phyloP scores from a whole-genome alignment of 2,888 invertebrate species.

The Pherbina coryleti region DNA sequence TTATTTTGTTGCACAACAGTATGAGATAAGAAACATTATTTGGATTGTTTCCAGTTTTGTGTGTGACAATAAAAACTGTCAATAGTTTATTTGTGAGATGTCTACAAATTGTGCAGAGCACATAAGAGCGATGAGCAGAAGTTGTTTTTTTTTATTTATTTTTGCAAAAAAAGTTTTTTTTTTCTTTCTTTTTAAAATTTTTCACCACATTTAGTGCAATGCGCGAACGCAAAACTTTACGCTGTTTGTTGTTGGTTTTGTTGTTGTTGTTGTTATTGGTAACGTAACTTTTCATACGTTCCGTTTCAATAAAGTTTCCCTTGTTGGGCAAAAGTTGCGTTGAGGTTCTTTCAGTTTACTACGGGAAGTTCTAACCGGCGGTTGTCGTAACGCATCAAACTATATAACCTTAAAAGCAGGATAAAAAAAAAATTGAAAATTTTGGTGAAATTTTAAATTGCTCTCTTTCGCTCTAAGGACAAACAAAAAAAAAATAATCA shows the following conservation, averaged over 20 bases:
- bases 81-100: too few species aligned
- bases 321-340: constrained; percentile 11
- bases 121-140: background rate
- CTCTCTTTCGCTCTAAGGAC: constrained; percentile 1
- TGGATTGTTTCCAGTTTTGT: too few species aligned
- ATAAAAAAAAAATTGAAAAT: background rate
- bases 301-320: constrained; percentile 24
- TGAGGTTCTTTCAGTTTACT: constrained; percentile 62
- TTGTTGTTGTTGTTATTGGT: constrained; percentile 13
- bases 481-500: too few species aligned
- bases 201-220: constrained; percentile 14
- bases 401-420: background rate
- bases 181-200: background rate
- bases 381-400: constrained; percentile 55
- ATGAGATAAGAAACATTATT: too few species aligned
- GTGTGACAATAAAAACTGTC: too few species aligned
- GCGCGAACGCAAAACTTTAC: constrained; percentile 30
- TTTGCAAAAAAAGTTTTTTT: background rate
- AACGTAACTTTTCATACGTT: constrained; percentile 21
- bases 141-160: background rate
- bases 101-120: background rate
- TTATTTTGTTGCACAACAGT: background rate
- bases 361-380: constrained; percentile 68
- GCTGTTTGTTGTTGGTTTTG: background rate
- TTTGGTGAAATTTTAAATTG: background rate